Evolutionary conservation across 37 sponge, comb jelly and placozoan species (phyloP).

Genomic region (Halisarca cf. caerulea): DNA sequence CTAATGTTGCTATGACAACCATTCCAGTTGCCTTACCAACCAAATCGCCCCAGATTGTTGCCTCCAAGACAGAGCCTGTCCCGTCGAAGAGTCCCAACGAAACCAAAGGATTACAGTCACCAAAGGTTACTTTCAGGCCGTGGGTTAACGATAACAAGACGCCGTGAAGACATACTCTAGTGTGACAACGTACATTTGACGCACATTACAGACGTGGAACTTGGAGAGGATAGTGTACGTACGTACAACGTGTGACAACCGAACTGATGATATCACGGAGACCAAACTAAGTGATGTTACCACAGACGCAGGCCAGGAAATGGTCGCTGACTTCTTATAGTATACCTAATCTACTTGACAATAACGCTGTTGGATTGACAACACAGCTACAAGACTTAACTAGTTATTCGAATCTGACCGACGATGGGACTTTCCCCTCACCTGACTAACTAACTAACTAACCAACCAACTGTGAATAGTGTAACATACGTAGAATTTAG

Average conservation of each 20-base stretch:
- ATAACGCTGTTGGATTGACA: background rate
- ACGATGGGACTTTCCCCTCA: slow-evolving; percentile 16
- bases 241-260: background rate
- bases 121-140: slow-evolving; percentile 77
- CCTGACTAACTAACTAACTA: too few relatives aligned
- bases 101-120: slow-evolving; percentile 6
- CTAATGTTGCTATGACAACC: slow-evolving; percentile 8
- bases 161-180: background rate
- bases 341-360: background rate
- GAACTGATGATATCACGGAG: background rate
- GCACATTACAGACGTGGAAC: too few relatives aligned
- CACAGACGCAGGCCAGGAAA: background rate
- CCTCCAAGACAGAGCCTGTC: background rate
- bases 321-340: too few relatives aligned
- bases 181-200: too few relatives aligned
- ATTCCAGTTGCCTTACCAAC: slow-evolving; percentile 15
- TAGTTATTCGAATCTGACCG: background rate
- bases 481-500: too few relatives aligned
- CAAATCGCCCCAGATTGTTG: background rate
- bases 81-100: background rate
- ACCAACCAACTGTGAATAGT: too few relatives aligned
- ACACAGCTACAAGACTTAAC: background rate
- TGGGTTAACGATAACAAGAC: slow-evolving; percentile 54
- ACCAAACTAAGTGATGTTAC: slow-evolving; percentile 1
- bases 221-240: too few relatives aligned